Percentiles rank a stretch among this genome's conserved stretches.
These are phyloP conservation scores for Scaeva pyrastri DNA, from an alignment of 2,888 invertebrate genomes.

Conservation along the genomic window DNA sequence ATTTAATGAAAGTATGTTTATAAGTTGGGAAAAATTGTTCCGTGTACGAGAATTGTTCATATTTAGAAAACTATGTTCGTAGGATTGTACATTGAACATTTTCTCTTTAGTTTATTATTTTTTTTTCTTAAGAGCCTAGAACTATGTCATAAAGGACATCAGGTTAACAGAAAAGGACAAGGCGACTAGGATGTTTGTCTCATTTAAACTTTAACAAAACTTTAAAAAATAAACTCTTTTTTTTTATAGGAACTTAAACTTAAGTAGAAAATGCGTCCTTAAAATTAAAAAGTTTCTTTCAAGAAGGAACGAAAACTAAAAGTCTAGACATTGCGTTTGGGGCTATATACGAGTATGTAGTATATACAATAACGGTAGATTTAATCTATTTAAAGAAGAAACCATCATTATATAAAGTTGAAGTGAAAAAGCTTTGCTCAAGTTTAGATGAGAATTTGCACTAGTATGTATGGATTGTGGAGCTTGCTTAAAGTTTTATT, in stretches of 20 bases:
- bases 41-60: not conserved
- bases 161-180: slow-evolving; percentile 1
- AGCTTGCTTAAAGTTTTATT: too few relatives aligned
- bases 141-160: slow-evolving; percentile 30
- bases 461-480: too few relatives aligned
- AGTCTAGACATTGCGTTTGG: slow-evolving; percentile 41
- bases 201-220: not conserved
- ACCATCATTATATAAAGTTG: not conserved
- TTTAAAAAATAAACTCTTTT: not conserved
- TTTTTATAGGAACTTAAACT: slow-evolving; percentile 19
- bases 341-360: too few relatives aligned
- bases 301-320: slow-evolving; percentile 28
- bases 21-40: slow-evolving; percentile 56
- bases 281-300: slow-evolving; percentile 40
- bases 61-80: too few relatives aligned
- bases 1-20: slow-evolving; percentile 62
- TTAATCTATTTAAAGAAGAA: slow-evolving; percentile 27
- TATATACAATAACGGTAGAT: slow-evolving; percentile 18
- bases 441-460: not conserved
- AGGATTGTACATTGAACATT: slow-evolving; percentile 12
- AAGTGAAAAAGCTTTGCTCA: not conserved
- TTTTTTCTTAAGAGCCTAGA: slow-evolving; percentile 10
- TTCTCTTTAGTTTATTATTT: not conserved
- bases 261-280: slow-evolving; percentile 25
- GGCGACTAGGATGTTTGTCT: not conserved